Conservation (phyloP, 2,888 invertebrate genomes). For the Yponomeuta cagnagella region DNA sequence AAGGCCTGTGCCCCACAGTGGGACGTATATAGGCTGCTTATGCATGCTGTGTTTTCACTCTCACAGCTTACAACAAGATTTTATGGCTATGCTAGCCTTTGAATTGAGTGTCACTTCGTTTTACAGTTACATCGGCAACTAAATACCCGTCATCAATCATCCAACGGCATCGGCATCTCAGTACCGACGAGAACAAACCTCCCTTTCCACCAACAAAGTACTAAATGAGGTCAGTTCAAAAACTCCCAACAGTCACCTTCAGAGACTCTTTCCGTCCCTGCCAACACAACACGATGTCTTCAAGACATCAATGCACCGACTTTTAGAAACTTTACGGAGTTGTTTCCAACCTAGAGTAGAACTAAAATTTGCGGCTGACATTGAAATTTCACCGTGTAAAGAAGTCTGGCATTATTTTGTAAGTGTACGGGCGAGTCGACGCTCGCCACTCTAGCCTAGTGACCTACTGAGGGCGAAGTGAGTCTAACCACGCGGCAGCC, state of each 20-base stretch:
- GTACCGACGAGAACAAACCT: background rate
- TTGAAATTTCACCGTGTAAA: background rate
- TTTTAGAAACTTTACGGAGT: no score
- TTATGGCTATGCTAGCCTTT: no score
- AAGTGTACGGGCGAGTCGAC: background rate
- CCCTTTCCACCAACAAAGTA: background rate
- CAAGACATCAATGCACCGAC: no score
- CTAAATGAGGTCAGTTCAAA: background rate
- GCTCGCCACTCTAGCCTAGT: constrained; percentile 4
- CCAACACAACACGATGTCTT: no score
- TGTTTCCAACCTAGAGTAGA: no score
- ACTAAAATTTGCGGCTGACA: no score
- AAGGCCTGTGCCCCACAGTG: no score
- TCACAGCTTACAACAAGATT: no score
- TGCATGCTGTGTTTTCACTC: no score
- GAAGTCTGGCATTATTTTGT: background rate
- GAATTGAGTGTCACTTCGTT: no score
- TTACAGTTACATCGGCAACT: background rate
- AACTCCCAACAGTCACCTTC: background rate
- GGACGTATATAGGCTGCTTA: no score
- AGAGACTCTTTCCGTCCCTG: no score
- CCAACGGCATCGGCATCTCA: background rate
- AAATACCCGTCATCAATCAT: background rate
- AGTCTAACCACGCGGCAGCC: background rate
- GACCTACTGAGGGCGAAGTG: constrained; percentile 9